These are phyloP conservation scores for Dolichopus griseipennis DNA, from an alignment of 2,888 invertebrate species.

Conservation along the genomic window DNA sequence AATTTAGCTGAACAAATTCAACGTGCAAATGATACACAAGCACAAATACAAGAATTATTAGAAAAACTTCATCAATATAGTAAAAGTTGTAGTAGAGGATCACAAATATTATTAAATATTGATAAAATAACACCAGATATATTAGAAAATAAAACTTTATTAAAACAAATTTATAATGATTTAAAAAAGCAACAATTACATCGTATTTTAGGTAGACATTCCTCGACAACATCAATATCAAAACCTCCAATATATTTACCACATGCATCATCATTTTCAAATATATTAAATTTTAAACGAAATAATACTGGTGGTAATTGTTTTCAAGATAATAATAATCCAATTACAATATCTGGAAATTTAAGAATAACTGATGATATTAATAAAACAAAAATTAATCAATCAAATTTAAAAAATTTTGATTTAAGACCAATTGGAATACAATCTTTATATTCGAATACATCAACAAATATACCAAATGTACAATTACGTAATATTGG, in stretches of 20 bases:
- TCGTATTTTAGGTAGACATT: slow-evolving; percentile 32
- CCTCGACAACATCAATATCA: slow-evolving; percentile 8
- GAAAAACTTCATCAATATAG: slow-evolving; percentile 26
- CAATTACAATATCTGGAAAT: not conserved
- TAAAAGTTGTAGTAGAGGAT: not conserved
- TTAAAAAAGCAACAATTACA: slow-evolving; percentile 39
- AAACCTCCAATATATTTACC: slow-evolving; percentile 14
- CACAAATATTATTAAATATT: not conserved
- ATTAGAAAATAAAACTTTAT: slow-evolving; percentile 60
- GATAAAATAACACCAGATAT: slow-evolving; percentile 64
- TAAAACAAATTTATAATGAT: slow-evolving; percentile 47
- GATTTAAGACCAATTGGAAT: not conserved
- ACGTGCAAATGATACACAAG: not conserved
- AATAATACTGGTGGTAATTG: not conserved
- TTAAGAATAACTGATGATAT: too few relatives aligned
- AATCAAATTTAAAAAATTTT: not conserved
- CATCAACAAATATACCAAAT: not conserved
- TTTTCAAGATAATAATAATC: not conserved
- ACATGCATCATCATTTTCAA: slow-evolving; percentile 17
- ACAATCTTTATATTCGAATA: not conserved
- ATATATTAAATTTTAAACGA: slow-evolving; percentile 16
- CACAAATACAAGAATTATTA: slow-evolving; percentile 24
- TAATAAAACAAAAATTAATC: not conserved
- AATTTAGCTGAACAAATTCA: not conserved
- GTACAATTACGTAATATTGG: not conserved